Evolutionary conservation across 2,888 invertebrate genomes (phyloP).

Genomic region (Agrilus mali): DNA sequence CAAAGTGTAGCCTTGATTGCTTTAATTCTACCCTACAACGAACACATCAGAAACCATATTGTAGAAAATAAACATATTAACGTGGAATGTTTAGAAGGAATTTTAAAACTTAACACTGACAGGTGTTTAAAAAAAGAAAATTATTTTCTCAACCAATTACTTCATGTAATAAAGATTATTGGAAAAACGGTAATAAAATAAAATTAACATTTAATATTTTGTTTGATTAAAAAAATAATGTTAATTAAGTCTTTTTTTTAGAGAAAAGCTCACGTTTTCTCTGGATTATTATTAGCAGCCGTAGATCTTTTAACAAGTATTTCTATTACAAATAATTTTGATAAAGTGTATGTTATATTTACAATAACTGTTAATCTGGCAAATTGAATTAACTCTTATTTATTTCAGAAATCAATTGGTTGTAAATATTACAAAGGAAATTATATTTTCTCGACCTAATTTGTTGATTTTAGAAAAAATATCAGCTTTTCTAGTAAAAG

Average conservation of each 20-base stretch:
- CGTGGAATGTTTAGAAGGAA: no score
- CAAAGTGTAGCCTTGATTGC: constrained; percentile 20
- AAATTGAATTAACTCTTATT: not conserved
- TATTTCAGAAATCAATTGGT: constrained; percentile 3
- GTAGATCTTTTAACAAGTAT: constrained; percentile 16
- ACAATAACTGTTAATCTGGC: not conserved
- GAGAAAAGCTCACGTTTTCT: constrained; percentile 15
- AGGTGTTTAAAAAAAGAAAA: not conserved
- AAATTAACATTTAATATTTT: no score
- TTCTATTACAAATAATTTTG: constrained; percentile 3
- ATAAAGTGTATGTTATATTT: not conserved
- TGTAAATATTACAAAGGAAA: constrained; percentile 7
- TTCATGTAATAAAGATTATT: constrained; percentile 12
- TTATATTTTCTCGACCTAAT: constrained; percentile 10
- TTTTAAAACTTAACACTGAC: no score
- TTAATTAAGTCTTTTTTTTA: constrained; percentile 11
- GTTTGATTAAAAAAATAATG: not conserved
- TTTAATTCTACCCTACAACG: constrained; percentile 15
- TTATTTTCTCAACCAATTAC: constrained; percentile 7
- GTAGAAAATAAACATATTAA: constrained; percentile 5
- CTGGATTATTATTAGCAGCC: constrained; percentile 16
- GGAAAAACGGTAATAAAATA: constrained; percentile 21
- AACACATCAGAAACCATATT: not conserved
- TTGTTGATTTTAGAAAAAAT: constrained; percentile 7
- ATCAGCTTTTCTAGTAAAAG: constrained; percentile 9